Base-by-base conservation (phyloP, 2,888 invertebrate genomes). In the Drosophila atripex region DNA sequence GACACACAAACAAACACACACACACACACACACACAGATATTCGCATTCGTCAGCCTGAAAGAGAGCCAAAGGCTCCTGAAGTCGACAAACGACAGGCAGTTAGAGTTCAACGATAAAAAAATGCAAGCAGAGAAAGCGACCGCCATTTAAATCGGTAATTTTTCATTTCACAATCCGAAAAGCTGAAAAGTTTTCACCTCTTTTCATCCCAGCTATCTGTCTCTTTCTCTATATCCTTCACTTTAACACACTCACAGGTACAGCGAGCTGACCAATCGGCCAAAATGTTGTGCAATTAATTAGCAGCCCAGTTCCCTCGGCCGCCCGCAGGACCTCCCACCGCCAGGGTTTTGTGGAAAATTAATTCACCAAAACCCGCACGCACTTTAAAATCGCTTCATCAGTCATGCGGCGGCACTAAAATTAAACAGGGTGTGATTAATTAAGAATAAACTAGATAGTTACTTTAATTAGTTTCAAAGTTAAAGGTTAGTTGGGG, bases 281-380 rank as follows among this genome's bases (percentile, higher is more conserved):
- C 60, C 78, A 63, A 80, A 78, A 78, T 75, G 78, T 73, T 71
- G 64, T 52, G 78, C 76, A 80, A 78, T 78, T 78, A 80, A 78
- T 78, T 78, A 68, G 64, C 78, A 70, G 58, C 63, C 25, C 12
- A 14, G 28, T 38, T 8, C 11, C 16, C 14, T 1, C 5, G 12
- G 32, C 6, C 1, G 32, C n/a, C 1, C 32, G 32, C 28, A 7
- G 35, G 7, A 7, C 28, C 16, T 14, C 12, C 18, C 9, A 18
- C 11, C 8, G 2, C n/a, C 52, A 38, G 12, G 28, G 18, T 16
- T 21, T 16, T 8, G 45, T 30, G 32, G n/a, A 9, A 68, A 75
- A 77, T 75, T 70, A 70, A 75, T 77, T 75, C 47, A 52, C 47
- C 47, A 53, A 53, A 54, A 53, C 50, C 11, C 8, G 25, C 70